Percentiles rank a stretch among this genome's conserved stretches.
phyloP scores from a whole-genome alignment of 2,888 invertebrate species.

The Platycheirus rosarum region DNA sequence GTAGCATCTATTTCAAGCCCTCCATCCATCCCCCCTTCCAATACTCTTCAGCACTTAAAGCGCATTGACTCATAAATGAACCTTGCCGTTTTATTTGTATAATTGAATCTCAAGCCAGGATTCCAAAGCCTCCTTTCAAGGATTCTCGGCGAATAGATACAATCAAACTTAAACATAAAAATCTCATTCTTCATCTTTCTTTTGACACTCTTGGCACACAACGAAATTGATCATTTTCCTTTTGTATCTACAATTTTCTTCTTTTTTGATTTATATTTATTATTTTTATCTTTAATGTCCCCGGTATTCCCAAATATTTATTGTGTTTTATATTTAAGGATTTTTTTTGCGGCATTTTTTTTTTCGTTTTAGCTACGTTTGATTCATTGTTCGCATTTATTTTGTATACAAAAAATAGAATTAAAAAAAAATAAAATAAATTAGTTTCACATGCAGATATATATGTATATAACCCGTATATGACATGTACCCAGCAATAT shows the following conservation, averaged over 20 bases:
- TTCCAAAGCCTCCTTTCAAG: not conserved
- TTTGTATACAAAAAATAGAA: conserved; percentile 25
- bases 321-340: conserved; percentile 12
- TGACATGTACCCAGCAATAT: conserved; percentile 78
- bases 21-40: not conserved
- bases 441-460: conserved; percentile 73
- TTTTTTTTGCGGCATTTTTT: conserved; percentile 16
- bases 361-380: conserved; percentile 14
- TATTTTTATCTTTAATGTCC: conserved; percentile 35
- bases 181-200: conserved; percentile 22
- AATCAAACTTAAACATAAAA: conserved; percentile 24
- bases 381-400: conserved; percentile 33
- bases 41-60: not conserved
- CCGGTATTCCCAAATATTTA: conserved; percentile 21
- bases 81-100: conserved; percentile 20
- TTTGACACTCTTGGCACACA: conserved; percentile 17
- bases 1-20: not conserved
- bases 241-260: conserved; percentile 1
- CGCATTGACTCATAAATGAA: conserved; percentile 30
- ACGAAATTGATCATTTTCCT: conserved; percentile 64
- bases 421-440: conserved; percentile 34
- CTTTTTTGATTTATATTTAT: conserved; percentile 30
- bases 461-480: conserved; percentile 75
- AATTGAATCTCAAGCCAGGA: conserved; percentile 45
- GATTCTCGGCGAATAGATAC: not conserved